phyloP scores from a whole-genome alignment of 1,140 invertebrate genomes.

The Cotesia chilonis region DNA sequence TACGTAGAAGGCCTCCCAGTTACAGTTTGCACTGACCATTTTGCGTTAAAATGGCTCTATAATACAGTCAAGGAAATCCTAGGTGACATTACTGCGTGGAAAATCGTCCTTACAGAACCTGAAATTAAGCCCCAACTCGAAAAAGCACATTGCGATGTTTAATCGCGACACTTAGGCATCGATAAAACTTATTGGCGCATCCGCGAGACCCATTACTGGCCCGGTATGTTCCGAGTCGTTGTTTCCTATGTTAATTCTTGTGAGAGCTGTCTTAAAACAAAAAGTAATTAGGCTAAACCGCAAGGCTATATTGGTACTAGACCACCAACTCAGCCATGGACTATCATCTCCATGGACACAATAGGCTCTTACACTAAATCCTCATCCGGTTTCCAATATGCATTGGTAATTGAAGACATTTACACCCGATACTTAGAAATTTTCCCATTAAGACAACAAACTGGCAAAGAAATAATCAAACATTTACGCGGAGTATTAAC shows the following conservation, averaged over 20 bases:
- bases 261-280: no score
- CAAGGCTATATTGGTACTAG: no score
- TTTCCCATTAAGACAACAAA: neutral
- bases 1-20: neutral
- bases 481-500: constrained; percentile 34
- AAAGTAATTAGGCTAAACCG: no score
- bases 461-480: neutral
- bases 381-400: no score
- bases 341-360: no score
- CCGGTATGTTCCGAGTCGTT: no score
- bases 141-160: neutral
- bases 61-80: neutral
- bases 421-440: neutral
- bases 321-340: no score
- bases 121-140: neutral
- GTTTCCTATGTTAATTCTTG: no score
- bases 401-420: no score
- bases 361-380: no score
- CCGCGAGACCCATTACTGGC: no score
- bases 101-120: neutral
- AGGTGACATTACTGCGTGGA: neutral
- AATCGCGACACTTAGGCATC: neutral
- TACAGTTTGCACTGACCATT: neutral
- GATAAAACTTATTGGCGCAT: neutral
- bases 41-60: neutral